Evolutionary conservation across 2,797 vertebrate genomes (phyloP).

Genomic region (Hypotaenidia okinawae): DNA sequence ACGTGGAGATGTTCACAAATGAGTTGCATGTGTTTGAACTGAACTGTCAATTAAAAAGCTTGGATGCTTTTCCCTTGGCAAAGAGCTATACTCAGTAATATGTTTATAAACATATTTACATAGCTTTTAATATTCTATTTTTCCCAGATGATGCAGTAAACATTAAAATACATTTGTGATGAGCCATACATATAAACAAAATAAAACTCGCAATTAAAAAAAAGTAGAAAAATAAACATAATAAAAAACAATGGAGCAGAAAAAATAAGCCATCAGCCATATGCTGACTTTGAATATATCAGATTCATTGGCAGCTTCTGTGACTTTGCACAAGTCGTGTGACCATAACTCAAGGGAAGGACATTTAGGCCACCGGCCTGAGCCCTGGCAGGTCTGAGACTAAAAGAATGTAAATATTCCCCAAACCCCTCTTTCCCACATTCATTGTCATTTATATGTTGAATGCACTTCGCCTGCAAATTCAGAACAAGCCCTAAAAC

Average conservation of each 20-base stretch:
- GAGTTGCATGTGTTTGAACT: not conserved
- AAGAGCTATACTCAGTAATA: slow-evolving; percentile 10
- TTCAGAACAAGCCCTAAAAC: not conserved
- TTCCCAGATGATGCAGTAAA: slow-evolving; percentile 56
- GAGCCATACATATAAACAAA: not conserved
- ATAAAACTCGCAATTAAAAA: slow-evolving; percentile 46
- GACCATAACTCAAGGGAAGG: not conserved
- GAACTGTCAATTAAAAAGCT: slow-evolving; percentile 14
- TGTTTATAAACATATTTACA: slow-evolving; percentile 67
- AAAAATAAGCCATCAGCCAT: slow-evolving; percentile 27
- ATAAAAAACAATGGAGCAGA: not conserved
- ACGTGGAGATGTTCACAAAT: not conserved
- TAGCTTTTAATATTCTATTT: slow-evolving; percentile 50
- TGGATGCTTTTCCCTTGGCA: slow-evolving; percentile 43
- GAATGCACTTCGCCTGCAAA: not conserved
- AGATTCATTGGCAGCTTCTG: not conserved
- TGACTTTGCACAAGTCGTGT: not conserved
- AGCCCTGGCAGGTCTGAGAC: not conserved
- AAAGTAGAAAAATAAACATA: slow-evolving; percentile 51
- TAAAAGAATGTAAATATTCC: not conserved
- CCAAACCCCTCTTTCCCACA: not conserved
- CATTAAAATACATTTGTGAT: slow-evolving; percentile 42
- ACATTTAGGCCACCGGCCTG: not conserved
- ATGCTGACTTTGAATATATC: not conserved
- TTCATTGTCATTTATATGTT: not conserved